Base-by-base conservation (phyloP, 2,113 vertebrate species). In the Rousettus leschenaultii region DNA sequence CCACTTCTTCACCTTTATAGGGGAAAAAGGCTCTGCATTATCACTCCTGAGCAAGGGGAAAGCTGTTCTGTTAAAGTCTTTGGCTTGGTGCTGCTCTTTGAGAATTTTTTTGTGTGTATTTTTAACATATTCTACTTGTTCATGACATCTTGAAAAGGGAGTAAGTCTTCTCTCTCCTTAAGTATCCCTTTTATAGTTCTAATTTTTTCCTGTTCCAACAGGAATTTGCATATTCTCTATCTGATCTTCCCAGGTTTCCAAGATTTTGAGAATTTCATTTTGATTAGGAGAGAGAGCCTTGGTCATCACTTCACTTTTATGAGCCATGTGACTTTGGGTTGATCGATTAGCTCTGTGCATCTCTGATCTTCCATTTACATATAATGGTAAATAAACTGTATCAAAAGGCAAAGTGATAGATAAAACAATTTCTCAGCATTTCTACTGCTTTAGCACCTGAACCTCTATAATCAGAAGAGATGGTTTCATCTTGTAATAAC, bases 41-140 rank as follows among this genome's bases (percentile, higher is more conserved):
- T 94, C 28, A 55, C 33, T 78, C 86, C 80, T 77, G 87, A 84
- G 87, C 43, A 73, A 93, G 40, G 51, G 86, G 53, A 70, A 51
- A 79, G 53, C 63, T 90, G 11, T 55, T 95, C 75, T 94, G 75
- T 88, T 94, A 95, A 97, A 94, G 90, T 63, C 55, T 28, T 91
- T 96, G 97, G 90, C 85, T 61, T 19, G 45, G 26, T 88, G 94
- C 75, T 87, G 92, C 61, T 43, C 59, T 95, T 68, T 83, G 78
- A 78, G 22, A n/a, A 35, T 66, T 83, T 83, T 71, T 38, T 2
- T 19, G 40, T 80, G 89, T 45, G 16, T 89, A 86, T 90, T 92
- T 97, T 96, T 92, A 90, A 87, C 85, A 71, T 73, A 88, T 89
- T 85, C 93, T 95, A 94, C 55, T 97, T 97, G 57, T 92, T 95